Conservation (phyloP, 2,113 vertebrate species). For the Eudyptes chrysolophus region DNA sequence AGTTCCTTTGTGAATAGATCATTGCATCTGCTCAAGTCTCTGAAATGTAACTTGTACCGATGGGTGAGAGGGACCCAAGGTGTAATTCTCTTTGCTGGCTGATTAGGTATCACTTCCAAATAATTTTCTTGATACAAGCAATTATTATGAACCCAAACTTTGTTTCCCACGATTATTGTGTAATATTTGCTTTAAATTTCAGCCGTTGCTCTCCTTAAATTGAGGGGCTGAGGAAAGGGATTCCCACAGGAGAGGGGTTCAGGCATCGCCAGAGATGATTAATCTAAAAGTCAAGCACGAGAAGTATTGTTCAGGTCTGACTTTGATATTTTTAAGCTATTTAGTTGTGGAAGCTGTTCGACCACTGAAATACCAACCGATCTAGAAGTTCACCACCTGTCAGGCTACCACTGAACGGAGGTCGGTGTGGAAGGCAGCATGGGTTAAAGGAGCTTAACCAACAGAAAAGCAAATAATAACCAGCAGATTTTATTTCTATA, state of each 20-base stretch:
- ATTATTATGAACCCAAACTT: neutral
- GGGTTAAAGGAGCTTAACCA: conserved; percentile 42
- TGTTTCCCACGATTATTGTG: neutral
- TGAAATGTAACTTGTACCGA: neutral
- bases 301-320: neutral
- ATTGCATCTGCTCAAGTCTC: neutral
- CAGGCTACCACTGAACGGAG: neutral
- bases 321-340: neutral
- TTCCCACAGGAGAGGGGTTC: neutral
- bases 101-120: neutral
- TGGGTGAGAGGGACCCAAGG: neutral
- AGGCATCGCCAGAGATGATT: neutral
- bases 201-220: neutral
- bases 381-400: neutral
- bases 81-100: neutral
- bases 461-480: conserved; percentile 50
- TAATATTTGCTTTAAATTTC: neutral
- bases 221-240: neutral
- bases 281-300: neutral
- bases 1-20: neutral
- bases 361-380: neutral
- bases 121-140: neutral
- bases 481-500: conserved; percentile 36
- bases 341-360: neutral
- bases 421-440: neutral